Percentiles rank a stretch among this genome's conserved stretches.
Conservation (phyloP, 2,888 invertebrate species). For the Anthophora plumipes region DNA sequence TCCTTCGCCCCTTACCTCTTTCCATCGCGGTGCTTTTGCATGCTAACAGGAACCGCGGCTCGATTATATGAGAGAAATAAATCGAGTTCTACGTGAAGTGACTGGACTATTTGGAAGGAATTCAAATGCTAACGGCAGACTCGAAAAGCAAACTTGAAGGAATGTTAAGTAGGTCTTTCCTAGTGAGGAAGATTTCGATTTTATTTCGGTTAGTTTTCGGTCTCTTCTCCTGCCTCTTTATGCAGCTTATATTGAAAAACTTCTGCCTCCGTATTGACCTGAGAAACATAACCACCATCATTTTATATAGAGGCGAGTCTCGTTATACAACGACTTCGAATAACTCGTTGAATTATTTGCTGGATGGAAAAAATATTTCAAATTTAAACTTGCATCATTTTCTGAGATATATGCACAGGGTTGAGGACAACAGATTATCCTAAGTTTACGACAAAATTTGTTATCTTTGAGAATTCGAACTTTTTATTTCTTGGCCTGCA, state of each 20-base stretch:
- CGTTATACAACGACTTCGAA: not conserved
- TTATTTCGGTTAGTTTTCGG: not conserved
- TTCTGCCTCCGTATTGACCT: not conserved
- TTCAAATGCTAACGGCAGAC: constrained; percentile 52
- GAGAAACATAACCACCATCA: not conserved
- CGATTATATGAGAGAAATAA: constrained; percentile 79
- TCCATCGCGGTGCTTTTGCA: constrained; percentile 56
- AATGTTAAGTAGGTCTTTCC: constrained; percentile 60
- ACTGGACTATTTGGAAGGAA: constrained; percentile 68
- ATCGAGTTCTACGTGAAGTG: constrained; percentile 78
- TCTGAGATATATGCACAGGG: too few relatives aligned
- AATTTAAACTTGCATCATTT: too few relatives aligned
- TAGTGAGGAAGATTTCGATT: constrained; percentile 15
- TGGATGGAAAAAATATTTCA: too few relatives aligned
- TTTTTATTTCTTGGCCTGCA: too few relatives aligned
- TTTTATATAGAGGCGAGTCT: too few relatives aligned
- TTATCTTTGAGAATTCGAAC: too few relatives aligned
- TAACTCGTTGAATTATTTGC: too few relatives aligned
- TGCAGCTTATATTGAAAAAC: too few relatives aligned
- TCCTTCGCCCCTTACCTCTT: constrained; percentile 22
- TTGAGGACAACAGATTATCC: too few relatives aligned
- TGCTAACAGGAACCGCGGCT: constrained; percentile 60
- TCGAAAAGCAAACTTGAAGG: constrained; percentile 50
- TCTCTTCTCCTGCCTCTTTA: not conserved
- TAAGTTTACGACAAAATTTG: too few relatives aligned